Conservation (phyloP, 2,888 invertebrate species). For the Drosophila fulvimacula region DNA sequence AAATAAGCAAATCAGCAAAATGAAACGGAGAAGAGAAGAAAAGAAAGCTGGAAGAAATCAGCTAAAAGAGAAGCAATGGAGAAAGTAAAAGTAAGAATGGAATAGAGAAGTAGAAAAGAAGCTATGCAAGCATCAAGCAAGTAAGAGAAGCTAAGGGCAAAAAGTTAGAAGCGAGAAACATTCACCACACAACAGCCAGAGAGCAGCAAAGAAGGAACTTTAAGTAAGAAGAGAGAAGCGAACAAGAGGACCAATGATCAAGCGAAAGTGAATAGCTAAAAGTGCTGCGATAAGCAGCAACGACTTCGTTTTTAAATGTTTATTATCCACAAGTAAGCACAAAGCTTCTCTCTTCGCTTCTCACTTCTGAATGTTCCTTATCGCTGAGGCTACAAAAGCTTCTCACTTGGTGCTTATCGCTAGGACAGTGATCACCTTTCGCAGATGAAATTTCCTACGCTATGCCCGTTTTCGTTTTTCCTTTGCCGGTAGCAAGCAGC, state of each 20-base stretch:
- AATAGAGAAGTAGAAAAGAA: neutral
- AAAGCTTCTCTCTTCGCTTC: neutral
- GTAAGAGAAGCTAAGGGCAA: neutral
- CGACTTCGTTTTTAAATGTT: neutral
- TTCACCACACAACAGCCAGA: too few relatives aligned
- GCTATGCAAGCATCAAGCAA: neutral
- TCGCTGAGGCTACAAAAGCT: neutral
- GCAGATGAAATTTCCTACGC: neutral
- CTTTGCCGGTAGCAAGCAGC: neutral
- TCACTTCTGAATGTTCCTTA: neutral
- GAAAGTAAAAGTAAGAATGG: neutral
- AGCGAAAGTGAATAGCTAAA: too few relatives aligned
- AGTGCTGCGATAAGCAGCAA: neutral
- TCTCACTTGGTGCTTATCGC: neutral
- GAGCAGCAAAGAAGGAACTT: too few relatives aligned
- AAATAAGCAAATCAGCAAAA: neutral
- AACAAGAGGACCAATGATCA: too few relatives aligned
- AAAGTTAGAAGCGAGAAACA: neutral
- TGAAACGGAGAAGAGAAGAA: neutral
- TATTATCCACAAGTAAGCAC: neutral
- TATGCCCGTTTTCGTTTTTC: neutral
- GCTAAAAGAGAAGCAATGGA: neutral
- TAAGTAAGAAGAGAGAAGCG: too few relatives aligned
- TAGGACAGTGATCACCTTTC: neutral
- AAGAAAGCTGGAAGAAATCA: neutral